Conservation (phyloP, 2,888 invertebrate species). For the Girardia tigrina region DNA sequence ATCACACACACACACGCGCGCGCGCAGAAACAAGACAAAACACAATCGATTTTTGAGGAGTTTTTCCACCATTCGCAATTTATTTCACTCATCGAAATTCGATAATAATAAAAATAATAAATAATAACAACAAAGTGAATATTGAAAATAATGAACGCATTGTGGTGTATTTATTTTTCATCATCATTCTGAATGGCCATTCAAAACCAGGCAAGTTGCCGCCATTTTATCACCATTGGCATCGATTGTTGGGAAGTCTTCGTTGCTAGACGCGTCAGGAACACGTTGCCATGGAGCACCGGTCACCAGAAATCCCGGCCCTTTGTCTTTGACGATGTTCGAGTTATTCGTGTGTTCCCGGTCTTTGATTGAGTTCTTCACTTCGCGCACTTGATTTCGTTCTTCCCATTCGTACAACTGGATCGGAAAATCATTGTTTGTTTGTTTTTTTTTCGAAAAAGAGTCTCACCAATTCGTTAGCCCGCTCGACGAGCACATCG, state of each 20-base stretch:
- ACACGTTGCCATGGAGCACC: constrained; percentile 46
- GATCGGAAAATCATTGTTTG: background rate
- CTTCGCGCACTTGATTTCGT: background rate
- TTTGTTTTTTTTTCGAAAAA: background rate
- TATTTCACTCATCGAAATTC: no score
- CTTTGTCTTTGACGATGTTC: background rate
- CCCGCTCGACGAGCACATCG: background rate
- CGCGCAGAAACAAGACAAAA: no score
- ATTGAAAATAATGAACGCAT: no score
- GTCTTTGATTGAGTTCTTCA: background rate
- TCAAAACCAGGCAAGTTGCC: background rate
- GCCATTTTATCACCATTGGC: constrained; percentile 16
- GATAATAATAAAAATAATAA: no score
- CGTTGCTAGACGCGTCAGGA: constrained; percentile 28
- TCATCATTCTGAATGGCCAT: constrained; percentile 15
- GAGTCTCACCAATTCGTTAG: constrained; percentile 28
- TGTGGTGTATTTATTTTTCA: no score
- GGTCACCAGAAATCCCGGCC: constrained; percentile 44
- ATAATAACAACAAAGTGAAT: no score
- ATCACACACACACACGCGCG: no score
- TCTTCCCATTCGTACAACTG: constrained; percentile 28
- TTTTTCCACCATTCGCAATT: no score
- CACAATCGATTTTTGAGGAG: no score
- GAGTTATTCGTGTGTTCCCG: background rate
- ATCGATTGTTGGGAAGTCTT: constrained; percentile 30